phyloP scores from a whole-genome alignment of 2,797 vertebrate species.

The Parauchenoglanis ngamensis region DNA sequence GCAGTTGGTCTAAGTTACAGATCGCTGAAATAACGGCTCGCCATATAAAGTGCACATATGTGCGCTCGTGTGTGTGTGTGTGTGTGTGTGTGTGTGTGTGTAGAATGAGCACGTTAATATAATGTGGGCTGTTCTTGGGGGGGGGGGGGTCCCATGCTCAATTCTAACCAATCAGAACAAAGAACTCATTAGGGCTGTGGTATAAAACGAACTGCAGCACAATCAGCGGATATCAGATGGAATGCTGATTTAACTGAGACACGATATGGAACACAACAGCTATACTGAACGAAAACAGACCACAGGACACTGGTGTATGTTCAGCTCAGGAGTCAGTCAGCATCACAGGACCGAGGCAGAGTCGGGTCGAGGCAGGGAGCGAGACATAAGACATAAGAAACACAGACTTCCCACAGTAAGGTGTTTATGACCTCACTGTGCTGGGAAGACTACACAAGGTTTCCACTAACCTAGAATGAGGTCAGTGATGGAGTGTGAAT shows the following conservation, averaged over 20 bases:
- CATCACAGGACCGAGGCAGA: neutral
- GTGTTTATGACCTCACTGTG: neutral
- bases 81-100: too few relatives aligned
- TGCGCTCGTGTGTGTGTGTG: too few relatives aligned
- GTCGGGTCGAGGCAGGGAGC: neutral
- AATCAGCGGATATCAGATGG: neutral
- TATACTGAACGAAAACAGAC: neutral
- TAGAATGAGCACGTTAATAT: neutral
- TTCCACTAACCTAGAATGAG: slow-evolving; percentile 62
- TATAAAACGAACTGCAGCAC: neutral
- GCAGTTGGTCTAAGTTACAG: too few relatives aligned
- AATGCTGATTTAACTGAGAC: neutral
- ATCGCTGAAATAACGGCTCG: too few relatives aligned
- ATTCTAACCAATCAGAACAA: neutral
- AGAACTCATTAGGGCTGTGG: neutral
- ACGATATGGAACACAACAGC: neutral
- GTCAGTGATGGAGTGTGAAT: slow-evolving; percentile 57
- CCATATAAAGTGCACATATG: too few relatives aligned
- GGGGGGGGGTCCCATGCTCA: too few relatives aligned
- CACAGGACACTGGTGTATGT: neutral
- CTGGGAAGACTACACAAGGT: slow-evolving; percentile 29
- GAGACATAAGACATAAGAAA: neutral
- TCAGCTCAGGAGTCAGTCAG: neutral
- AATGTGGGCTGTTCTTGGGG: neutral
- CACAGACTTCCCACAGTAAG: neutral